Base-by-base conservation (phyloP, 1,140 invertebrate genomes). In the Philotrypesis tridentata region DNA sequence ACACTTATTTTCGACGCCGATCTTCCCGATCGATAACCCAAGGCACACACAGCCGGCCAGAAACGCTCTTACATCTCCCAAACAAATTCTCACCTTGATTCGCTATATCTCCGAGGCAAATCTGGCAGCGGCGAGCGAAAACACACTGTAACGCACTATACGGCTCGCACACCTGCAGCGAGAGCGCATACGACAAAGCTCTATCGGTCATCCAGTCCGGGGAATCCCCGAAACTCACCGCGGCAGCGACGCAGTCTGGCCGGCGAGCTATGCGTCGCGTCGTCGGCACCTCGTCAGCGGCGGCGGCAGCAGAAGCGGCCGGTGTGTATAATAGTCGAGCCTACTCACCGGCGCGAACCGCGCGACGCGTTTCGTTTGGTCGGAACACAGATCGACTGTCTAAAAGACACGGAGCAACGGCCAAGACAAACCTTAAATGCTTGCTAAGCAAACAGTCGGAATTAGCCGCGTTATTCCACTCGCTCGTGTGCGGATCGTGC, bases 371-470 rank as follows among this genome's bases (percentile, higher is more conserved):
- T 90, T 89, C 88, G 88, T 90, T 91, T 91, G 87, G 87, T 91
- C 87, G 88, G 89, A 91, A 89, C 88, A 91, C 90, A 92, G 90
- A 92, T 91, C 90, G 89, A 88, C 90, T 91, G 89, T 91, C 91
- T 92, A 91, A 92, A 92, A 91, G 91, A 91, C 89, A 92, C 90
- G 88, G 84, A 90, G 89, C 88, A 88, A 90, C 88, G 86, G 90
- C 91, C 90, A 92, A 92, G 89, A 92, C 89, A 92, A 92, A 92
- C 91, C 90, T 90, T 89, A 91, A 91, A 92, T 92, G 91, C 90
- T 92, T 92, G 91, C 88, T 91, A 90, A 92, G 90, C 88, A 92
- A 92, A 91, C 90, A 92, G 88, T 91, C 87, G 89, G 87, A 91
- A 92, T 92, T 91, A 92, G 90, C 89, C 87, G 88, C 87, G 87